Evolutionary conservation across 2,888 invertebrate species (phyloP).

Genomic region (Desoria tigrina): DNA sequence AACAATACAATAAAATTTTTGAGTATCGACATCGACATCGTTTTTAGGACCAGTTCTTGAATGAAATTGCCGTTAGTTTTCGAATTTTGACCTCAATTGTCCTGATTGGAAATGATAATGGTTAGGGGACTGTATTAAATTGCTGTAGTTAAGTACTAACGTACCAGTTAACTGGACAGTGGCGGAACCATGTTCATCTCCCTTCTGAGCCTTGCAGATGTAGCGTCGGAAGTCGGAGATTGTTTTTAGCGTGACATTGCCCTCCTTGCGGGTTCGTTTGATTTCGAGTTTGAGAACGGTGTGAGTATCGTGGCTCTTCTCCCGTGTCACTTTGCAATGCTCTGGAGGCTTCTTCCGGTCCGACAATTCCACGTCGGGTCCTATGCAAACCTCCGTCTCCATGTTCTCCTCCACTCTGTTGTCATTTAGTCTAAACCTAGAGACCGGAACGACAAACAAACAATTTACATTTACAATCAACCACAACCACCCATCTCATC

Average conservation of each 20-base stretch:
- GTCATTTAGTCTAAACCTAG: slow-evolving; percentile 43
- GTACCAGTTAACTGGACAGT: slow-evolving; percentile 35
- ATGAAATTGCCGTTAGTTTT: no score
- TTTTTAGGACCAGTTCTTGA: no score
- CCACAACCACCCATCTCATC: no score
- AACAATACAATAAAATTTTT: no score
- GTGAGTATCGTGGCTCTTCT: not conserved
- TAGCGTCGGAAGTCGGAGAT: slow-evolving; percentile 47
- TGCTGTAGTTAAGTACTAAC: no score
- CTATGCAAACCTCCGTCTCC: slow-evolving; percentile 35
- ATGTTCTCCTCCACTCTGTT: slow-evolving; percentile 30
- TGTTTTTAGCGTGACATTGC: slow-evolving; percentile 35
- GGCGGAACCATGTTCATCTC: slow-evolving; percentile 39
- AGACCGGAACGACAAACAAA: not conserved
- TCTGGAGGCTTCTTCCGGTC: slow-evolving; percentile 24
- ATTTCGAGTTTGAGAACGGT: slow-evolving; percentile 33
- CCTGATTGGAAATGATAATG: no score
- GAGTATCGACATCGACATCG: no score
- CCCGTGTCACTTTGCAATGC: slow-evolving; percentile 30
- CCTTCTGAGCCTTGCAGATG: slow-evolving; percentile 38
- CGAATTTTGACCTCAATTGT: no score
- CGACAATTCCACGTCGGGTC: slow-evolving; percentile 34
- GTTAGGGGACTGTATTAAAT: no score
- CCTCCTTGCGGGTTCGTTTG: slow-evolving; percentile 42
- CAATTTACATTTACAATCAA: not conserved